These are phyloP conservation scores for Fistularia tabacaria DNA, from an alignment of 2,797 vertebrate genomes.

Conservation along the genomic window DNA sequence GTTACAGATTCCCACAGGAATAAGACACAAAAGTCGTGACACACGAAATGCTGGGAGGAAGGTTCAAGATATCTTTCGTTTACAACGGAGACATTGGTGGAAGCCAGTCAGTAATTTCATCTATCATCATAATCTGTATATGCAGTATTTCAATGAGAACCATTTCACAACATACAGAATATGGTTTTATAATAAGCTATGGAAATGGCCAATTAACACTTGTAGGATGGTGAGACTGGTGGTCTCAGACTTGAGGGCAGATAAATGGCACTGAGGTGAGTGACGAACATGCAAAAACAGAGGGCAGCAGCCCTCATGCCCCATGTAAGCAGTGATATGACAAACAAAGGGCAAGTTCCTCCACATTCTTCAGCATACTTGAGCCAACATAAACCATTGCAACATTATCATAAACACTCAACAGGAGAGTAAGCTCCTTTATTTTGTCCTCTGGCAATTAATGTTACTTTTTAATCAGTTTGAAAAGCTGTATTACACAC, in stretches of 20 bases:
- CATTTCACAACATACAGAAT: not conserved
- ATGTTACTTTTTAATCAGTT: no score
- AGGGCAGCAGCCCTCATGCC: conserved; percentile 40
- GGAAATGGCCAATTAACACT: conserved; percentile 6
- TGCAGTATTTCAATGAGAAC: not conserved
- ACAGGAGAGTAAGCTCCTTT: conserved; percentile 22
- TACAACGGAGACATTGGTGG: not conserved
- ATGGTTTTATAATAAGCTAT: not conserved
- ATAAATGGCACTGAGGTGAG: conserved; percentile 19
- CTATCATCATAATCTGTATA: no score
- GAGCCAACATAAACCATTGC: conserved; percentile 54
- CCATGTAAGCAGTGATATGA: conserved; percentile 39
- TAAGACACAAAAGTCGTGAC: conserved; percentile 16
- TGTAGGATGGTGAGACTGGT: not conserved
- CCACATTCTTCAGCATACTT: conserved; percentile 52
- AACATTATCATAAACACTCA: conserved; percentile 37
- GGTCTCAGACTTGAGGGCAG: conserved; percentile 6
- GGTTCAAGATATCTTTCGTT: conserved; percentile 8
- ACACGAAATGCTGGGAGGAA: not conserved
- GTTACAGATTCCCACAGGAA: conserved; percentile 20
- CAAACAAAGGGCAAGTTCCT: conserved; percentile 52
- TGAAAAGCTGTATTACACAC: no score
- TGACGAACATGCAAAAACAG: conserved; percentile 27
- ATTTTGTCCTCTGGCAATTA: no score
- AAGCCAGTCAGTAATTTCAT: not conserved